A percentile compares a stretch with the other conserved stretches of the same genome.
These are phyloP conservation scores for Benitochromis conjunctus DNA, from an alignment of 2,113 vertebrate genomes.

Conservation along the genomic window DNA sequence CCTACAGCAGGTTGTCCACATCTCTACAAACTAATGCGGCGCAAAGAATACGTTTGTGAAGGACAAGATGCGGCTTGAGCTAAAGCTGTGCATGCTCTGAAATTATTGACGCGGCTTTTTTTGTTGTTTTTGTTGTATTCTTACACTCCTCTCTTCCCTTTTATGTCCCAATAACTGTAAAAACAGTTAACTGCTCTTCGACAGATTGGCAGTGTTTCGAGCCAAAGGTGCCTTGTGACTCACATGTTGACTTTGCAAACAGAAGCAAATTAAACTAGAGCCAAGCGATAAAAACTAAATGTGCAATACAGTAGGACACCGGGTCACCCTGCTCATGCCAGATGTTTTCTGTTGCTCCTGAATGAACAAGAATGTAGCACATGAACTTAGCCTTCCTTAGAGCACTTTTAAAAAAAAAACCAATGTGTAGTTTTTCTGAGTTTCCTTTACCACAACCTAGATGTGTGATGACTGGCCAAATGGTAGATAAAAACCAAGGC, in stretches of 20 bases:
- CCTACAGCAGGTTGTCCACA: background rate
- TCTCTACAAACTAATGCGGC: background rate
- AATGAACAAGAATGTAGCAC: background rate
- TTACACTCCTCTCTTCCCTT: background rate
- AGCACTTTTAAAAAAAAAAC: background rate
- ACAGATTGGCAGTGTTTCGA: background rate
- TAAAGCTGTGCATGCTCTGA: background rate
- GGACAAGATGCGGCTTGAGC: background rate
- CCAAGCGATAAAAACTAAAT: background rate
- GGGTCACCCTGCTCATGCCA: background rate
- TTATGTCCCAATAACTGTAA: background rate
- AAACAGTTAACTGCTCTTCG: background rate
- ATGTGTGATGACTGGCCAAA: background rate
- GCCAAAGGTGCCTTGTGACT: background rate
- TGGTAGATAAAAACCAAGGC: background rate
- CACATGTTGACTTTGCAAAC: background rate
- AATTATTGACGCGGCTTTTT: background rate
- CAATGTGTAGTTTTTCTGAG: background rate
- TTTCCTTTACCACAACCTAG: background rate
- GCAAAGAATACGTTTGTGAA: background rate
- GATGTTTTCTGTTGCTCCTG: background rate
- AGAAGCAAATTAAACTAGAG: background rate
- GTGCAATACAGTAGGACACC: background rate
- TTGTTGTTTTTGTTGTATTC: background rate
- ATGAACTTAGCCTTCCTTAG: background rate